A percentile compares a stretch with the other conserved stretches of the same genome.
Evolutionary conservation across 2,888 invertebrate species (phyloP).

Genomic region (Nomada ruficornis): DNA sequence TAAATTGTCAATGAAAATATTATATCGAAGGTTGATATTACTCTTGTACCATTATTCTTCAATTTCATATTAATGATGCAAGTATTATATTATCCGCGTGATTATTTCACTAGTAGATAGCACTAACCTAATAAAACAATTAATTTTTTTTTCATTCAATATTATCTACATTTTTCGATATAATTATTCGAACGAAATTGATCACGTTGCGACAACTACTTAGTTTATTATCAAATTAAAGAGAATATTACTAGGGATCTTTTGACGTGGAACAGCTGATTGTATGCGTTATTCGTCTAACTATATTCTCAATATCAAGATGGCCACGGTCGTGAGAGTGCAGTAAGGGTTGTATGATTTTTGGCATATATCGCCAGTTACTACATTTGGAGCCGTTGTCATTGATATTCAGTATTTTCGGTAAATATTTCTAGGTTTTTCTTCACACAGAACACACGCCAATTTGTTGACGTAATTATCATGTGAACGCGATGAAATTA

Average conservation of each 20-base stretch:
- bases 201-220: not conserved
- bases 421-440: constrained; percentile 63
- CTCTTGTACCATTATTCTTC: constrained; percentile 75
- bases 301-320: constrained; percentile 69
- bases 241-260: constrained; percentile 54
- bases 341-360: constrained; percentile 72
- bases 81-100: constrained; percentile 15
- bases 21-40: not conserved
- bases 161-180: not conserved
- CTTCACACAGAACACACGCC: not conserved
- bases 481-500: constrained; percentile 31
- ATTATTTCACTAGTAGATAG: constrained; percentile 19
- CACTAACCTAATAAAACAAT: constrained; percentile 24
- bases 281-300: constrained; percentile 48
- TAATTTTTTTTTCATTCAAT: not conserved
- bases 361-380: constrained; percentile 73
- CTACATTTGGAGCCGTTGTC: constrained; percentile 65
- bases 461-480: constrained; percentile 12
- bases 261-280: constrained; percentile 73
- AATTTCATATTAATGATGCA: constrained; percentile 3
- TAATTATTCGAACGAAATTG: not conserved
- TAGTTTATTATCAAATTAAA: constrained; percentile 9
- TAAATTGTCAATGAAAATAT: not conserved
- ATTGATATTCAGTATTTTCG: constrained; percentile 66
- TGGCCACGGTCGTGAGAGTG: constrained; percentile 73